phyloP scores from a whole-genome alignment of 2,113 vertebrate genomes.

The Chlorocebus sabaeus region DNA sequence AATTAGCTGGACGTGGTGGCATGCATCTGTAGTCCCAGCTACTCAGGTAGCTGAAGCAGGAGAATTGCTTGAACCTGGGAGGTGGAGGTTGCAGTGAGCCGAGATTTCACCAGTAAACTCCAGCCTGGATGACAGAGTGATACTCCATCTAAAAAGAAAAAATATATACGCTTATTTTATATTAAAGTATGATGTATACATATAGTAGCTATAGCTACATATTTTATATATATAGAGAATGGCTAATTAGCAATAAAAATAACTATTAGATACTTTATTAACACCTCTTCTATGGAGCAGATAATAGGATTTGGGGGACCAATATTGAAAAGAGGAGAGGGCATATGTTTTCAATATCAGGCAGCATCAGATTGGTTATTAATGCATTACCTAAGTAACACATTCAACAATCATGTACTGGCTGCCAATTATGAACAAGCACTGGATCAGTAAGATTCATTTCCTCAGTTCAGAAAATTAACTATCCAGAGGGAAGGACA shows the following conservation, averaged over 20 bases:
- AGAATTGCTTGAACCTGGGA: too few species aligned
- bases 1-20: too few species aligned
- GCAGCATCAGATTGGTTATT: neutral
- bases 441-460: neutral
- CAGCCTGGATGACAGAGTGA: too few species aligned
- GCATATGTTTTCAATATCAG: neutral
- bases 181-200: neutral
- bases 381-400: neutral
- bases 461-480: neutral
- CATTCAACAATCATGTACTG: neutral
- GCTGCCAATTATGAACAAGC: neutral
- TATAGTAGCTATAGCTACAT: neutral
- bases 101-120: too few species aligned
- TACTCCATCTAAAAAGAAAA: too few species aligned
- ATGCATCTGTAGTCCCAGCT: too few species aligned
- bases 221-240: neutral
- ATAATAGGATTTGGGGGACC: neutral
- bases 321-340: neutral
- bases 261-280: neutral
- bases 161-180: too few species aligned
- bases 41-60: too few species aligned
- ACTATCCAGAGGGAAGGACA: neutral
- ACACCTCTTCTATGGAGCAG: neutral
- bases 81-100: too few species aligned
- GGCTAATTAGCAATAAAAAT: neutral